These are phyloP conservation scores for Volucella inflata DNA, from an alignment of 2,888 invertebrate genomes.

Conservation along the genomic window DNA sequence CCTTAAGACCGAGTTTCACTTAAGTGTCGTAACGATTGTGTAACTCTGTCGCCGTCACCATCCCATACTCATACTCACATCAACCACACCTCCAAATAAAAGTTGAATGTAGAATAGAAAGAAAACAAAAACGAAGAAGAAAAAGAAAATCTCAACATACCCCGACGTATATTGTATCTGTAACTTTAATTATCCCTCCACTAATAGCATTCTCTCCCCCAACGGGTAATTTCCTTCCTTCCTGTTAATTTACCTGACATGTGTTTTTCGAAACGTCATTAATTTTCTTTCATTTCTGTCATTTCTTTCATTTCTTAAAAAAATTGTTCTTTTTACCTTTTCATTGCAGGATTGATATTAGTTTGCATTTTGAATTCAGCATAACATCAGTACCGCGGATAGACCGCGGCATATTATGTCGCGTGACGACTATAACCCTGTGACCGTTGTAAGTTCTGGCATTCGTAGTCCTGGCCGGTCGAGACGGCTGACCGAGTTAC, in stretches of 20 bases:
- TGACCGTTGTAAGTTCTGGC: slow-evolving; percentile 87
- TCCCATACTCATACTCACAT: too few species aligned
- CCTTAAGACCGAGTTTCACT: too few species aligned
- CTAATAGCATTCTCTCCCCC: too few species aligned
- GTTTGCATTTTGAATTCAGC: slow-evolving; percentile 63
- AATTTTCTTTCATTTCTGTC: neutral
- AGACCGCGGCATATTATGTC: slow-evolving; percentile 84
- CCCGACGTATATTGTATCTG: too few species aligned
- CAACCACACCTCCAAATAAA: too few species aligned
- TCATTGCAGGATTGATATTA: slow-evolving; percentile 50
- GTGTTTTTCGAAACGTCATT: neutral
- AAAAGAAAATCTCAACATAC: too few species aligned
- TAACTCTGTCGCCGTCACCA: too few species aligned
- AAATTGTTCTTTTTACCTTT: neutral
- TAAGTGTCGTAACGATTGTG: too few species aligned
- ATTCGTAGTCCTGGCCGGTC: slow-evolving; percentile 86
- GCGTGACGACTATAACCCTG: slow-evolving; percentile 85
- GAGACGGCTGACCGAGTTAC: slow-evolving; percentile 89
- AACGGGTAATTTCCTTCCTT: neutral
- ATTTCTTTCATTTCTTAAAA: too few species aligned
- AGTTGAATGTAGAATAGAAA: too few species aligned
- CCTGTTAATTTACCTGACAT: slow-evolving; percentile 24
- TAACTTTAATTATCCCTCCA: too few species aligned
- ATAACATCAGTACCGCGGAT: slow-evolving; percentile 81
- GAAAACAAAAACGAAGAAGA: too few species aligned